phyloP scores from a whole-genome alignment of 1,140 invertebrate genomes.

The Drosophila punjabiensis region DNA sequence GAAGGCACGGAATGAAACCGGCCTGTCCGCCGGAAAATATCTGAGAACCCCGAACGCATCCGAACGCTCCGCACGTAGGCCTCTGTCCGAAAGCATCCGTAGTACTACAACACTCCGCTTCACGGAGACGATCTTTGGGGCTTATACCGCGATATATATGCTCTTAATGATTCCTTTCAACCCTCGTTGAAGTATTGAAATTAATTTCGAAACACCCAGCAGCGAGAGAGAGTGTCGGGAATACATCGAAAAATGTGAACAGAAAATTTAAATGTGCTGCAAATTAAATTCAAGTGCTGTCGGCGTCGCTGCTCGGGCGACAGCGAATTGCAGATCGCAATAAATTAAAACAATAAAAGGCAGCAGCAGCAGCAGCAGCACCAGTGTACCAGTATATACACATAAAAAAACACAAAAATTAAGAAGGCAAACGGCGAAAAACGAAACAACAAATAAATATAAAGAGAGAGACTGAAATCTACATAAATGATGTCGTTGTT shows the following conservation, averaged over 20 bases:
- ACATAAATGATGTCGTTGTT: slow-evolving; percentile 72
- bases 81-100: slow-evolving; percentile 12
- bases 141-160: slow-evolving; percentile 22
- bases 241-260: slow-evolving; percentile 66
- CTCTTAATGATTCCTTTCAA: slow-evolving; percentile 69
- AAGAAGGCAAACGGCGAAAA: slow-evolving; percentile 37
- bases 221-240: slow-evolving; percentile 2
- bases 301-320: slow-evolving; percentile 61
- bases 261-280: slow-evolving; percentile 77
- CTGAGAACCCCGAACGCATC: slow-evolving; percentile 79
- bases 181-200: slow-evolving; percentile 57
- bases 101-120: background rate
- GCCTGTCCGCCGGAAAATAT: slow-evolving; percentile 48
- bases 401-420: slow-evolving; percentile 32
- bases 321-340: slow-evolving; percentile 79
- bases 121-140: slow-evolving; percentile 11
- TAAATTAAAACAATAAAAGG: slow-evolving; percentile 79
- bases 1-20: slow-evolving; percentile 62
- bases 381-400: slow-evolving; percentile 24
- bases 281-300: slow-evolving; percentile 81
- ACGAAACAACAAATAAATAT: slow-evolving; percentile 29
- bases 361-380: slow-evolving; percentile 31
- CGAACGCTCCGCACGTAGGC: slow-evolving; percentile 75
- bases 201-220: slow-evolving; percentile 34
- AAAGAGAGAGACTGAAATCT: slow-evolving; percentile 70